Base-by-base conservation (phyloP, 1,140 invertebrate genomes). In the Cryptotermes secundus region DNA sequence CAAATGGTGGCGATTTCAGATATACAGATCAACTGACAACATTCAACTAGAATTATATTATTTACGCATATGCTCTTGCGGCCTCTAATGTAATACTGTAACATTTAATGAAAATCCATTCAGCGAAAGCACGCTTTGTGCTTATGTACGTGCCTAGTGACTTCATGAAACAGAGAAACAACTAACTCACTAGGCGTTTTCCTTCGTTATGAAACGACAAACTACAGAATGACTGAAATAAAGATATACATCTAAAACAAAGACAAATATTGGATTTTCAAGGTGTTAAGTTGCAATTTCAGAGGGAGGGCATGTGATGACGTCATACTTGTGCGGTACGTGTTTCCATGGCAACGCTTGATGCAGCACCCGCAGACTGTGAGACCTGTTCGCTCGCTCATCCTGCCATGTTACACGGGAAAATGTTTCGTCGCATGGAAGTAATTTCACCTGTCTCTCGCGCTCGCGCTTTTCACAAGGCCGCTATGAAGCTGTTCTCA, bases 401-500 rank as follows among this genome's bases (percentile, higher is more conserved):
- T n/a, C n/a, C 7, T 26, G 26, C 26, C 59, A 0, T 72, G 26
- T n/a, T 72, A 22, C 59, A 72, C n/a, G 59, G 59, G 59, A 72
- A 72, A 72, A 72, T 72, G 59, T 16, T 72, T n/a, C n/a, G 26
- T 31, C 59, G 59, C 14, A 6, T 72, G 59, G 59, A 72, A 72
- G 59, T 72, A 72, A 72, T 72, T 72, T 72, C 59, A 72, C 26
- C 59, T n/a, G 59, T 72, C 59, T 72, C 59, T 59, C 53, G 6
- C 53, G 9, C 26, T 12, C 26, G 16, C 45, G 45, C 45, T 19
- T 49, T 19, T 49, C 12, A 22, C 45, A 22, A 49, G 45, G 16
- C 45, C 19, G 45, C 45, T 49, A 22, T 49, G 45, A 49, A 49
- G 14, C 22, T 19, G 7, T 72, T 26, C 14, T 72, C 59, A 72